phyloP scores from a whole-genome alignment of 30 jellyfish, hydroid and myxozoan species.

The Cassiopea xamachana region DNA sequence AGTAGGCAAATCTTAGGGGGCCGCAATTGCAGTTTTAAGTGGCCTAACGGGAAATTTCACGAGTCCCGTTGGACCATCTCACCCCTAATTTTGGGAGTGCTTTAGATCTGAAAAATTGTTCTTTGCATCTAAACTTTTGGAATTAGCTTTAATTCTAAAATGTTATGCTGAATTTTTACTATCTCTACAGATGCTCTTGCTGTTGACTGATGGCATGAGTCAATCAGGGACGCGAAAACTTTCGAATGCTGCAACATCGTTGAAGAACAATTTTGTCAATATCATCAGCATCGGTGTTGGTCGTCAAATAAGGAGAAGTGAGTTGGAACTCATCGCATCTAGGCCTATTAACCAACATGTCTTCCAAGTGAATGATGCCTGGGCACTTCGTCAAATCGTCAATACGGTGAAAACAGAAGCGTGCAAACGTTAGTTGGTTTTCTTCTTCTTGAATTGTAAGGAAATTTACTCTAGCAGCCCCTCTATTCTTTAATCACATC shows the following conservation, averaged over 20 bases:
- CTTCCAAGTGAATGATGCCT: conserved; percentile 70
- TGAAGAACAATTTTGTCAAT: conserved; percentile 69
- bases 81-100: too few relatives aligned
- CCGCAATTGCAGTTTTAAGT: too few relatives aligned
- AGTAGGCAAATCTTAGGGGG: too few relatives aligned
- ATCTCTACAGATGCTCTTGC: conserved; percentile 52
- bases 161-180: neutral
- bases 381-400: conserved; percentile 53
- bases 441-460: neutral
- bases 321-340: conserved; percentile 75
- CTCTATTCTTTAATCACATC: neutral
- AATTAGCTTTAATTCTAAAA: neutral
- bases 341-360: conserved; percentile 66
- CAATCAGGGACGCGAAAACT: conserved; percentile 47
- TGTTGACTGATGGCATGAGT: conserved; percentile 80
- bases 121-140: too few relatives aligned
- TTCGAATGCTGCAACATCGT: conserved; percentile 64
- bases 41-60: too few relatives aligned
- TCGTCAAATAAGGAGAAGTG: conserved; percentile 35
- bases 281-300: conserved; percentile 82
- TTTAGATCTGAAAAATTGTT: too few relatives aligned
- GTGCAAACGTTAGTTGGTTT: conserved; percentile 66
- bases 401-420: conserved; percentile 70
- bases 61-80: too few relatives aligned
- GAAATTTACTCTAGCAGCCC: neutral